Conservation (phyloP, 1,140 invertebrate genomes). For the Leguminivora glycinivorella region DNA sequence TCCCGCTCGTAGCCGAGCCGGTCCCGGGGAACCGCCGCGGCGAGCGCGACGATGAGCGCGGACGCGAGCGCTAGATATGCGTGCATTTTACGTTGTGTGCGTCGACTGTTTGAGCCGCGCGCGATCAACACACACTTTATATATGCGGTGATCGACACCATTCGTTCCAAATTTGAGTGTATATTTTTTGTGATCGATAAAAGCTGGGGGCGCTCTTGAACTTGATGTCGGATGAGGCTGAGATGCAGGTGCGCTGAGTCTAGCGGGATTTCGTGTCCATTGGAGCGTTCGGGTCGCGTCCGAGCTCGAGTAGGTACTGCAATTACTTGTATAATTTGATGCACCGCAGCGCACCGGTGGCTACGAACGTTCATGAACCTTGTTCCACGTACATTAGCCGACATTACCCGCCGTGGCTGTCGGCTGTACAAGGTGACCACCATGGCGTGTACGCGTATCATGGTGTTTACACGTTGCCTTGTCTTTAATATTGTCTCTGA, state of each 20-base stretch:
- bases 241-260: slow-evolving; percentile 41
- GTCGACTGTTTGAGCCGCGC: slow-evolving; percentile 70
- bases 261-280: slow-evolving; percentile 14
- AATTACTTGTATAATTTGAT: slow-evolving; percentile 54
- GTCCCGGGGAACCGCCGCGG: slow-evolving; percentile 39
- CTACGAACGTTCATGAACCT: slow-evolving; percentile 69
- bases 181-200: slow-evolving; percentile 62
- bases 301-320: slow-evolving; percentile 31
- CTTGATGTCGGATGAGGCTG: slow-evolving; percentile 54
- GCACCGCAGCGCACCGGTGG: slow-evolving; percentile 50
- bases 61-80: slow-evolving; percentile 62
- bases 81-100: slow-evolving; percentile 69
- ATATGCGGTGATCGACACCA: slow-evolving; percentile 70
- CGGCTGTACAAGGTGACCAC: slow-evolving; percentile 57
- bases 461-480: slow-evolving; percentile 46
- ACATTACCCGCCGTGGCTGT: slow-evolving; percentile 51
- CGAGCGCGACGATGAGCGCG: slow-evolving; percentile 41
- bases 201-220: slow-evolving; percentile 58
- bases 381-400: slow-evolving; percentile 67
- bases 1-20: slow-evolving; percentile 68
- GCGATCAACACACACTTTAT: slow-evolving; percentile 68
- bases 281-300: slow-evolving; percentile 24
- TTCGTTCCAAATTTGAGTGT: slow-evolving; percentile 71
- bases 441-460: slow-evolving; percentile 47
- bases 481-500: slow-evolving; percentile 39